phyloP scores from a whole-genome alignment of 2,888 invertebrate species.

The Crocallis elinguaria region DNA sequence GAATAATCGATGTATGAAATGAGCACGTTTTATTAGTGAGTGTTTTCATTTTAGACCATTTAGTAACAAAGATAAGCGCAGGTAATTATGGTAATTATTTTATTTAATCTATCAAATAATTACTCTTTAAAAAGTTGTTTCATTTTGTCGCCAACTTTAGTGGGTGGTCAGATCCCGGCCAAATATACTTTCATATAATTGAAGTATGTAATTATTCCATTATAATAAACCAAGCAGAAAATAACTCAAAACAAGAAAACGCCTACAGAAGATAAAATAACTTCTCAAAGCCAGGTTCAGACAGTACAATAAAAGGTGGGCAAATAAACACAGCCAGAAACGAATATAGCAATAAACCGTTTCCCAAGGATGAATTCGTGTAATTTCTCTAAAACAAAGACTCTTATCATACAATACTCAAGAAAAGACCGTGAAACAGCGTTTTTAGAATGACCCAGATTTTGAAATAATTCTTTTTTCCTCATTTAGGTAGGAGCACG shows the following conservation, averaged over 20 bases:
- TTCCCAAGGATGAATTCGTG: slow-evolving; percentile 42
- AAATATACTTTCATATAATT: too few species aligned
- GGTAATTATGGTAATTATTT: too few species aligned
- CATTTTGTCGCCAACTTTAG: too few species aligned
- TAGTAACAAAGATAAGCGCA: too few species aligned
- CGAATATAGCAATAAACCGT: slow-evolving; percentile 43
- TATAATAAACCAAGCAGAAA: too few species aligned
- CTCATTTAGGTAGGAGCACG: slow-evolving; percentile 46
- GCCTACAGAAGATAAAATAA: slow-evolving; percentile 4
- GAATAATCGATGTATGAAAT: slow-evolving; percentile 40
- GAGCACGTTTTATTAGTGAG: neutral
- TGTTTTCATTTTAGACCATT: neutral
- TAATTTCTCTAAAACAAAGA: slow-evolving; percentile 56
- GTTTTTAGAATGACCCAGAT: slow-evolving; percentile 49
- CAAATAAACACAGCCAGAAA: slow-evolving; percentile 22
- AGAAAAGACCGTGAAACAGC: slow-evolving; percentile 52
- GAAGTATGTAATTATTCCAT: too few species aligned
- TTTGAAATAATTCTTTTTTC: slow-evolving; percentile 56
- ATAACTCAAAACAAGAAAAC: slow-evolving; percentile 1
- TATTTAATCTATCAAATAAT: too few species aligned
- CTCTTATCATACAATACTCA: slow-evolving; percentile 53
- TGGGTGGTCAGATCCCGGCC: too few species aligned
- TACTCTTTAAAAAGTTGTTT: too few species aligned
- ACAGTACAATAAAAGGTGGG: slow-evolving; percentile 21
- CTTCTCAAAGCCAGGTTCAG: neutral